phyloP scores from a whole-genome alignment of 2,113 vertebrate species.

The Acanthochromis polyacanthus region DNA sequence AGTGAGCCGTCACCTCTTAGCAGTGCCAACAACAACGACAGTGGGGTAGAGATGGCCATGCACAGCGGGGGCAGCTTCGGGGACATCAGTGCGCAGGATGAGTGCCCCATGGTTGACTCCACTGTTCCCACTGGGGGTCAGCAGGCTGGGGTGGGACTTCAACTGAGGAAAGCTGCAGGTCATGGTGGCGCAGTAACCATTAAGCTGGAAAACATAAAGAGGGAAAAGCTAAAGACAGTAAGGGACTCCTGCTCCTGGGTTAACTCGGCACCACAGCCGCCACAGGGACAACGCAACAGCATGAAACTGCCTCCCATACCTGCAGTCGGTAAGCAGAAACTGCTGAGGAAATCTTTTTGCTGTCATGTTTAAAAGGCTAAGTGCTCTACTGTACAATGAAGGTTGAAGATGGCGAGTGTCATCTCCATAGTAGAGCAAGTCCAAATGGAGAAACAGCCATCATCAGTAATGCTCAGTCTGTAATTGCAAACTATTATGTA shows the following conservation, averaged over 20 bases:
- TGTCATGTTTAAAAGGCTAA: no score
- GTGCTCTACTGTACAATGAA: no score
- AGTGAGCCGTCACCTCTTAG: constrained; percentile 97
- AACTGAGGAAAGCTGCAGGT: constrained; percentile 87
- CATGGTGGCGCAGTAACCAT: constrained; percentile 84
- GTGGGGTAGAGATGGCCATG: constrained; percentile 96
- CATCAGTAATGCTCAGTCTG: not conserved
- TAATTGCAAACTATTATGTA: not conserved
- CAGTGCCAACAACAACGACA: constrained; percentile 97
- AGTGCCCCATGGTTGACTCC: constrained; percentile 90
- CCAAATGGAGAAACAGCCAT: not conserved
- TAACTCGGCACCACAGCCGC: constrained; percentile 85
- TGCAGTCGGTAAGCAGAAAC: constrained; percentile 86
- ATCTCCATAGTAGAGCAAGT: no score
- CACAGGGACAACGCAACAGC: constrained; percentile 78
- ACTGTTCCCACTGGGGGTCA: constrained; percentile 89
- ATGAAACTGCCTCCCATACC: constrained; percentile 96
- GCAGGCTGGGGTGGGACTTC: constrained; percentile 89
- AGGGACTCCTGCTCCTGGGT: constrained; percentile 95
- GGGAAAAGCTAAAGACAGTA: constrained; percentile 94
- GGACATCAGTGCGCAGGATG: constrained; percentile 92
- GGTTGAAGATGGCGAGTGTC: no score
- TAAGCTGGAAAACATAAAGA: constrained; percentile 96
- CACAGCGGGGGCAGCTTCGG: constrained; percentile 97
- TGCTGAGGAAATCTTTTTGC: not conserved